Evolutionary conservation across 2,113 vertebrate species (phyloP), one percentile per base, ranked within the genome.

Genomic region (Larimichthys polyactis): DNA sequence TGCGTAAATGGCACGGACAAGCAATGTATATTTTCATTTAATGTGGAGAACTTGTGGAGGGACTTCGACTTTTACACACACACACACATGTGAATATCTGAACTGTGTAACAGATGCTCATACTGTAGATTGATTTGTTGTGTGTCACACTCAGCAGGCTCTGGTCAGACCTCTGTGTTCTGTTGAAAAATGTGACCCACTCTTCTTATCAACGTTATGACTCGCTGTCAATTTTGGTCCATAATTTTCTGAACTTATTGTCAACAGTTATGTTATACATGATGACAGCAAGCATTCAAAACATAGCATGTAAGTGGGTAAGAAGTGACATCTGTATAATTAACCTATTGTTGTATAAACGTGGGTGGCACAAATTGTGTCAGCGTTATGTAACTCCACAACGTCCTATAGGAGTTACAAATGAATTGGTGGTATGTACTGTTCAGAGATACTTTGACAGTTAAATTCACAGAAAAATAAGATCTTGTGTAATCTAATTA

Each of bases 291-390:
- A 75, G 69, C 51, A 12, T 58, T 90, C 82, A 77, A 78, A 84
- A 75, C 74, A 82, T 24, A 46, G 69, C 71, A 76, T 81, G 74
- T 44, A 75, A 74, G 79, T 86, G 86, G 76, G 80, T 63, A 74
- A 84, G 67, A 69, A 83, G 51, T 91, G 90, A 86, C 89, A 89
- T 89, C 57, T 84, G 79, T 82, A 77, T 89, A 91, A 91, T 91
- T 85, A 87, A 84, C 72, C 84, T 70, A 75, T 84, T 90, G 84
- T 89, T 81, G 87, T 63, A 44, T 63, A 59, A 77, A 24, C 75
- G 84, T 83, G 85, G 87, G 85, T 69, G 79, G 86, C 63, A 84
- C 51, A 65, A 64, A 66, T 43, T 58, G 63, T 70, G 70, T 81
- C 78, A 69, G 65, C 10, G 20, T 89, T 88, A 78, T 43, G 59